These are phyloP conservation scores for Agrotis ipsilon DNA, from an alignment of 2,888 invertebrate species.

Conservation along the genomic window DNA sequence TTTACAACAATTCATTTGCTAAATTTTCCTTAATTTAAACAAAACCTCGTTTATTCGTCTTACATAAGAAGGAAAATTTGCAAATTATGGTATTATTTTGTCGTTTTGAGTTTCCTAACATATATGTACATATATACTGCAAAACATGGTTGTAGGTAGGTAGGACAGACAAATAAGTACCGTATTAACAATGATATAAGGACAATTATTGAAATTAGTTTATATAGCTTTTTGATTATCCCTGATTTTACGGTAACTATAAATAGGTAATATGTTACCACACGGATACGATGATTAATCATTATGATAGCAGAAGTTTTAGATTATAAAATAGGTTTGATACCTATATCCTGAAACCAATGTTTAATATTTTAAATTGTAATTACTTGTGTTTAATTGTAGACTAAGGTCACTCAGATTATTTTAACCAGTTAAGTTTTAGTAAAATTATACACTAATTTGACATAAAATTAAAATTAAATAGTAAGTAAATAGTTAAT, in stretches of 20 bases:
- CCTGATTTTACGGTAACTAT: background rate
- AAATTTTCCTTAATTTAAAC: constrained; percentile 50
- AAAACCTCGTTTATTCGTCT: constrained; percentile 39
- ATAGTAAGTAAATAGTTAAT: background rate
- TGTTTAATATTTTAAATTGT: background rate
- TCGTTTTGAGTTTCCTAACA: constrained; percentile 15
- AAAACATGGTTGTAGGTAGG: background rate
- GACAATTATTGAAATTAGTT: constrained; percentile 20
- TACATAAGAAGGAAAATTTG: constrained; percentile 44
- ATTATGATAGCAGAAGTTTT: background rate
- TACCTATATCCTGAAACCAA: background rate
- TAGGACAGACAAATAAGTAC: background rate
- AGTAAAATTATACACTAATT: background rate
- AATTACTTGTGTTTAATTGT: background rate
- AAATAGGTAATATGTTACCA: background rate
- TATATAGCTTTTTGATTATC: constrained; percentile 3
- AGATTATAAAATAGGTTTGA: background rate
- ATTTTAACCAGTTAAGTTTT: background rate
- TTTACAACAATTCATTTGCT: constrained; percentile 28
- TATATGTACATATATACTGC: background rate
- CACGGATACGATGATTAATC: background rate
- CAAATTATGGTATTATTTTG: constrained; percentile 18
- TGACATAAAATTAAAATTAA: background rate
- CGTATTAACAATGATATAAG: constrained; percentile 21
- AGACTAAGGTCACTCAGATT: background rate